Evolutionary conservation across 2,113 vertebrate species (phyloP).

Genomic region (Hemichromis elongatus): DNA sequence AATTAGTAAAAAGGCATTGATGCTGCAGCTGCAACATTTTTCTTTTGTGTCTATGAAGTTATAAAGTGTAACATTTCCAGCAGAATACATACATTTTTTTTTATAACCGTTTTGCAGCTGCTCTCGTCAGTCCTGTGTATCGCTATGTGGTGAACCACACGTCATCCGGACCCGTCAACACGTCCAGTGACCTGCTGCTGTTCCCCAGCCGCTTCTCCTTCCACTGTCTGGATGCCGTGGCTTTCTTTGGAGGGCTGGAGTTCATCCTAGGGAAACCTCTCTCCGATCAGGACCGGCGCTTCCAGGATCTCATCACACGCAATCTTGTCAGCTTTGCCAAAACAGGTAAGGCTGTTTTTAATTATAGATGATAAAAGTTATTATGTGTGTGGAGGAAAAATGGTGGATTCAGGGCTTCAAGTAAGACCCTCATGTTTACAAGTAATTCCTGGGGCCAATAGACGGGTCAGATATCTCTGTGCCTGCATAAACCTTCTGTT

Average conservation of each 20-base stretch:
- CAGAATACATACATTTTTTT: not conserved
- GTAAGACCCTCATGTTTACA: not conserved
- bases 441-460: not conserved
- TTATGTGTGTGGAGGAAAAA: not conserved
- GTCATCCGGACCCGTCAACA: constrained; percentile 45
- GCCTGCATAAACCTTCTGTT: not conserved
- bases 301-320: constrained; percentile 61
- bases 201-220: constrained; percentile 74
- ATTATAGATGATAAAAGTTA: not conserved
- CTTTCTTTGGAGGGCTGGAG: constrained; percentile 69
- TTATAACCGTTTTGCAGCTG: constrained; percentile 29
- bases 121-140: constrained; percentile 72
- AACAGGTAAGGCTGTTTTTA: constrained; percentile 51
- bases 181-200: not conserved
- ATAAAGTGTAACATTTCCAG: not conserved
- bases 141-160: constrained; percentile 75
- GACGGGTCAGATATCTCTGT: not conserved
- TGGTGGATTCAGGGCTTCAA: not conserved
- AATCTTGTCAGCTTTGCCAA: constrained; percentile 70
- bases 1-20: not conserved
- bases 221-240: constrained; percentile 65
- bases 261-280: constrained; percentile 21
- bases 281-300: constrained; percentile 47
- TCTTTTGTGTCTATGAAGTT: not conserved
- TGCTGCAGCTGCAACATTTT: not conserved